Percentiles rank a stretch among this genome's conserved stretches.
phyloP scores from a whole-genome alignment of 2,888 invertebrate genomes.

The Spatulosminthurus flaviceps region DNA sequence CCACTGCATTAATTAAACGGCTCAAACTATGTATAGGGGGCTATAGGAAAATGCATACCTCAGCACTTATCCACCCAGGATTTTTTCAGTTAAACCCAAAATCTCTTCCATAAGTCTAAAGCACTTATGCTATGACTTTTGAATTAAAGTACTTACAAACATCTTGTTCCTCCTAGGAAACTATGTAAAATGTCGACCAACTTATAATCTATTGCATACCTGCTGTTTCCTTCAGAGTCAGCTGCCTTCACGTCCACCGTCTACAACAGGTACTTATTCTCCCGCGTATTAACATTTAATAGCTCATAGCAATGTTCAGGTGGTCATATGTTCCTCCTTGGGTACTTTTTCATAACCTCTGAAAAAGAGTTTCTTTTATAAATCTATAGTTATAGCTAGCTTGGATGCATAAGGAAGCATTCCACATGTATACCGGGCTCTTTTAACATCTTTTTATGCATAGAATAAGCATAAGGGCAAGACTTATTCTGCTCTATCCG shows the following conservation, averaged over 20 bases:
- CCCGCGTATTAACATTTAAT: neutral
- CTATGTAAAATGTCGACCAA: constrained; percentile 18
- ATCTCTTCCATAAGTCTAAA: neutral
- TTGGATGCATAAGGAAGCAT: too few species aligned
- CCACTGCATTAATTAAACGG: too few species aligned
- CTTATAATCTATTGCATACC: constrained; percentile 12
- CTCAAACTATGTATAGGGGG: too few species aligned
- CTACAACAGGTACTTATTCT: too few species aligned
- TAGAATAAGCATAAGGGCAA: neutral
- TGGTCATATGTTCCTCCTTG: neutral
- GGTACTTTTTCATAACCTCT: neutral
- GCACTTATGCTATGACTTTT: neutral
- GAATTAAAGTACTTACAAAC: neutral
- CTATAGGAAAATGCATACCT: too few species aligned
- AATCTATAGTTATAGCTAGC: too few species aligned
- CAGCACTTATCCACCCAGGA: constrained; percentile 2
- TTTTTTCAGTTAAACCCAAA: neutral
- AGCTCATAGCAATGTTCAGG: neutral
- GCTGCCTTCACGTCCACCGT: neutral
- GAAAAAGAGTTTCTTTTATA: neutral
- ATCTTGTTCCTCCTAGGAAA: constrained; percentile 2
- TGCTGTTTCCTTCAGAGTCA: constrained; percentile 6
- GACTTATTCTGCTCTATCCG: too few species aligned
- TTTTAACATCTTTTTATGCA: neutral
- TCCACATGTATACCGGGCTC: too few species aligned